Evolutionary conservation across 2,113 vertebrate genomes (phyloP).

Genomic region (Myxocyprinus asiaticus): DNA sequence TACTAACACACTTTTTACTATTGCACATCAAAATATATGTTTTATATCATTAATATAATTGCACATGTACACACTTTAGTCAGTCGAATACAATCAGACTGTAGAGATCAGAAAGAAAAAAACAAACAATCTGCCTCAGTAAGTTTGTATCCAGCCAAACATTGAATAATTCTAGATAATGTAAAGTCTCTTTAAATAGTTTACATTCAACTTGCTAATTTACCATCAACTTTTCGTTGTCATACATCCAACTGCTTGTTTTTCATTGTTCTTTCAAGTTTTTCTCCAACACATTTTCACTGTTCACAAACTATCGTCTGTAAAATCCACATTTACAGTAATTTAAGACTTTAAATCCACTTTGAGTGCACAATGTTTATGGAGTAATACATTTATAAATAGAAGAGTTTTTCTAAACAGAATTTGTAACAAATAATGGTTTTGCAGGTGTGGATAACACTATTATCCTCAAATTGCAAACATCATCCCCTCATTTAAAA

Average conservation of each 20-base stretch:
- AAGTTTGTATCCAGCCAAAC: too few species aligned
- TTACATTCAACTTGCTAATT: neutral
- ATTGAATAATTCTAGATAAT: neutral
- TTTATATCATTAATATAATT: slow-evolving; percentile 20
- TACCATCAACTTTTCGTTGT: neutral
- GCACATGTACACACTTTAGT: slow-evolving; percentile 13
- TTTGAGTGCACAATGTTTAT: too few species aligned
- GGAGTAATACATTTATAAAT: neutral
- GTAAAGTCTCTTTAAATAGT: neutral
- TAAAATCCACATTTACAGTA: neutral
- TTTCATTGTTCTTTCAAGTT: too few species aligned
- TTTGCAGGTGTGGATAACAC: neutral
- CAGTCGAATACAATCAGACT: neutral
- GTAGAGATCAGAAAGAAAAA: slow-evolving; percentile 2
- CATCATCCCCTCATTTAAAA: neutral
- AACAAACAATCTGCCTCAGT: neutral
- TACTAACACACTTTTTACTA: slow-evolving; percentile 46
- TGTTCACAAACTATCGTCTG: too few species aligned
- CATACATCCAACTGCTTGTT: too few species aligned
- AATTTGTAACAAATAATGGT: neutral
- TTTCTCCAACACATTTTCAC: neutral
- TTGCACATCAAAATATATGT: slow-evolving; percentile 77
- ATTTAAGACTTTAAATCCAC: neutral
- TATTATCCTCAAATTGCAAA: neutral
- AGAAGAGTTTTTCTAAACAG: neutral